Percentiles rank a stretch among this genome's conserved stretches.
phyloP scores from a whole-genome alignment of 2,113 vertebrate genomes.

The Leptocoma aspasia region DNA sequence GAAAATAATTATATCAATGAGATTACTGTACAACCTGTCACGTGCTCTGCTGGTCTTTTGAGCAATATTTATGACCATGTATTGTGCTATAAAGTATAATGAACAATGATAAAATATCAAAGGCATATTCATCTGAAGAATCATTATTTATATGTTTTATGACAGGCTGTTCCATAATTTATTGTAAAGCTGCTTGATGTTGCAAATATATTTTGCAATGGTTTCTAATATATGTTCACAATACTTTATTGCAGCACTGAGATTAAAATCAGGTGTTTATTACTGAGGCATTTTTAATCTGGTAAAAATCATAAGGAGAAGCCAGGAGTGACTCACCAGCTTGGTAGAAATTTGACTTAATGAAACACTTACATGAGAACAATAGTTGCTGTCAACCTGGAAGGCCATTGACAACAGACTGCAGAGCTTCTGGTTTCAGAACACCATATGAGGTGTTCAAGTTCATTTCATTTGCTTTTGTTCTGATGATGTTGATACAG shows the following conservation, averaged over 20 bases:
- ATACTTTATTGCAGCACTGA: background rate
- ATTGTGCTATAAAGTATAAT: background rate
- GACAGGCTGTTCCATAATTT: background rate
- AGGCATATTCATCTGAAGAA: background rate
- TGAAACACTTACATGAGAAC: background rate
- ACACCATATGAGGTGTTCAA: background rate
- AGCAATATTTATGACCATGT: background rate
- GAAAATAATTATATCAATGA: background rate
- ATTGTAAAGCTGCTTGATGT: background rate
- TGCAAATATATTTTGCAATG: background rate
- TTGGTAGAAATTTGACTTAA: background rate
- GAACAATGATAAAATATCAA: background rate
- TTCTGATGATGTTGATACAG: background rate
- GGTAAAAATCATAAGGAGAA: background rate
- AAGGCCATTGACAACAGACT: background rate
- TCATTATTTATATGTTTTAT: background rate
- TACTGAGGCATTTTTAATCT: background rate
- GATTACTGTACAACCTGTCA: background rate
- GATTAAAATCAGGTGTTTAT: conserved; percentile 2
- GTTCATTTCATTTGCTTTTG: background rate
- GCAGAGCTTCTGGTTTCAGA: background rate
- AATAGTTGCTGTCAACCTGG: background rate
- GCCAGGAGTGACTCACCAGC: background rate
- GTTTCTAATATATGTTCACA: background rate
- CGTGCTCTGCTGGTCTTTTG: background rate